phyloP scores from a whole-genome alignment of 2,888 invertebrate species.

The Cataglyphis rosenhaueri region DNA sequence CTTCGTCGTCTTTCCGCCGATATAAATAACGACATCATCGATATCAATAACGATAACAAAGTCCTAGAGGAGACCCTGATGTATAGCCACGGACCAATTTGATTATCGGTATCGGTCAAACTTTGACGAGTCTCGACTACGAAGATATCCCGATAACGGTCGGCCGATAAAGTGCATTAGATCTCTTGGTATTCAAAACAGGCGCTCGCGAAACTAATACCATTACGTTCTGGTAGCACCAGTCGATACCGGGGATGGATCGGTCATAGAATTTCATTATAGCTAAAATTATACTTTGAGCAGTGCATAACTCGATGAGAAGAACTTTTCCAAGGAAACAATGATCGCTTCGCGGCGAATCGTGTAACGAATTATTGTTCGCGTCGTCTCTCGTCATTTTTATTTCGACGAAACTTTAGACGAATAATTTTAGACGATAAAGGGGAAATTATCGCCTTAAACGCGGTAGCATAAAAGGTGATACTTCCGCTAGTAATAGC shows the following conservation, averaged over 20 bases:
- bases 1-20: no score
- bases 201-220: slow-evolving; percentile 42
- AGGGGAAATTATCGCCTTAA: neutral
- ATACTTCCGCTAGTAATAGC: neutral
- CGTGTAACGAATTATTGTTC: neutral
- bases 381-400: neutral
- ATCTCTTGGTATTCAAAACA: slow-evolving; percentile 46
- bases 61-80: neutral
- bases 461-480: neutral
- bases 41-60: slow-evolving; percentile 17
- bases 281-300: slow-evolving; percentile 27
- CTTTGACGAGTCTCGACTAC: slow-evolving; percentile 43
- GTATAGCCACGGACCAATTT: slow-evolving; percentile 17
- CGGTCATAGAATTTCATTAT: slow-evolving; percentile 39
- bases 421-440: neutral
- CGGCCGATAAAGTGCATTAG: slow-evolving; percentile 31
- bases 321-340: neutral
- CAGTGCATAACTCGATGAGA: neutral
- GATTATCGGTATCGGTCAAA: slow-evolving; percentile 62
- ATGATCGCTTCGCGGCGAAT: neutral
- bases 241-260: slow-evolving; percentile 27
- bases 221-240: slow-evolving; percentile 28
- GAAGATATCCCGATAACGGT: slow-evolving; percentile 36
- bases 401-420: neutral
- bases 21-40: neutral